Percentiles rank a stretch among this genome's conserved stretches.
Conservation (phyloP, 2,888 invertebrate genomes). For the Tenthredo livida region DNA sequence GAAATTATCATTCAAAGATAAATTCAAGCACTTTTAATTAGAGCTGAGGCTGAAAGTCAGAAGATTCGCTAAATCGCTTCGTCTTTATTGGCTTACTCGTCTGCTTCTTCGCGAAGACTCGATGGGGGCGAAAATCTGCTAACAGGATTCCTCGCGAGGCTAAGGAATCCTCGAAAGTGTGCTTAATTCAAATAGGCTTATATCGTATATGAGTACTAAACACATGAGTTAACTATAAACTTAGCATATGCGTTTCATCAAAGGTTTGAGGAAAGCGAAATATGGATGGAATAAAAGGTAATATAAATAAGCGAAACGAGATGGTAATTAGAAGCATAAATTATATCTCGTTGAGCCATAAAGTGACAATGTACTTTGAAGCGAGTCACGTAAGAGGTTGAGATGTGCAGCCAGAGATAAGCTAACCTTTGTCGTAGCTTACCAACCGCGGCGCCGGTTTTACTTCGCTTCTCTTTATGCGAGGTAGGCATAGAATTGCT, state of each 20-base stretch:
- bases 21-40: neutral
- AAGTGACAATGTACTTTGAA: slow-evolving; percentile 58
- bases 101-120: neutral
- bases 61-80: neutral
- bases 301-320: slow-evolving; percentile 37
- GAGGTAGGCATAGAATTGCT: neutral
- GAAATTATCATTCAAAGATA: neutral
- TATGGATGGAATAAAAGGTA: slow-evolving; percentile 9
- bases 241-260: neutral
- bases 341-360: slow-evolving; percentile 54
- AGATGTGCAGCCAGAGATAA: slow-evolving; percentile 74
- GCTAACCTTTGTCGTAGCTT: slow-evolving; percentile 77
- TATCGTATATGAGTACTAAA: neutral
- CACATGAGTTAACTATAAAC: neutral
- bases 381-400: slow-evolving; percentile 73
- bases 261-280: slow-evolving; percentile 9
- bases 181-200: neutral
- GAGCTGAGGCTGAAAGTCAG: neutral
- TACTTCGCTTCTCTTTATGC: slow-evolving; percentile 30
- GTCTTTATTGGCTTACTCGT: slow-evolving; percentile 5
- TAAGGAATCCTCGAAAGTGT: slow-evolving; percentile 18
- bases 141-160: slow-evolving; percentile 21
- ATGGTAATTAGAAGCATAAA: slow-evolving; percentile 52
- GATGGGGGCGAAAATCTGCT: neutral
- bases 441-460: slow-evolving; percentile 75